Percentiles rank a stretch among this genome's conserved stretches.
phyloP scores from a whole-genome alignment of 2,113 vertebrate species.

The Dinomys branickii region DNA sequence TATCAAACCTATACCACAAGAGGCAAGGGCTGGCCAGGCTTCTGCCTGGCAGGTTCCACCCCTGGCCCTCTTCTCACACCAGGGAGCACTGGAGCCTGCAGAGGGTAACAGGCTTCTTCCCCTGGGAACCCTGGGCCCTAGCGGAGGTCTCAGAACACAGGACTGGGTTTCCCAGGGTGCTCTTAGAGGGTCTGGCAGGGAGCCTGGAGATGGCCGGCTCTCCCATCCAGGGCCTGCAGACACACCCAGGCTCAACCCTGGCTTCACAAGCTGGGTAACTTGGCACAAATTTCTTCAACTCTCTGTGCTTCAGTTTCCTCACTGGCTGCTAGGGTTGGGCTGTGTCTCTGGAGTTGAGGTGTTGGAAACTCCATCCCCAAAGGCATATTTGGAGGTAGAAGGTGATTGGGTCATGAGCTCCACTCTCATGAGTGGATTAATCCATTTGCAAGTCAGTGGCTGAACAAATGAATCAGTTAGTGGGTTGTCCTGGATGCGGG shows the following conservation, averaged over 20 bases:
- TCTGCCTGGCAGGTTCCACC: not conserved
- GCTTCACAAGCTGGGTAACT: not conserved
- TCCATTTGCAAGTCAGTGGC: not conserved
- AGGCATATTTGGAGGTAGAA: not conserved
- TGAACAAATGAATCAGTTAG: not conserved
- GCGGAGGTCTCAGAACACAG: not conserved
- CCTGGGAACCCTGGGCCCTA: not conserved
- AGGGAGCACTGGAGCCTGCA: not conserved
- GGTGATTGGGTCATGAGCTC: not conserved
- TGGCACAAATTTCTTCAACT: not conserved
- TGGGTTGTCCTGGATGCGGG: too few relatives aligned
- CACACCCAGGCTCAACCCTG: not conserved
- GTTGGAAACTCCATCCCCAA: not conserved
- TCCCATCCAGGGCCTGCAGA: rapidly evolving
- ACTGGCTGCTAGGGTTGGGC: not conserved
- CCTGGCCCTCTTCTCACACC: not conserved
- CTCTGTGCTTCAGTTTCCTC: not conserved
- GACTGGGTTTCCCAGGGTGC: not conserved
- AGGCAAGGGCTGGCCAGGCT: not conserved
- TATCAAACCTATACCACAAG: not conserved
- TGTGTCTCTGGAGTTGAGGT: not conserved
- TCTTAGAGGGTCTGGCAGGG: not conserved
- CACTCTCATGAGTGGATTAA: not conserved
- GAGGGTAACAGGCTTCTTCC: not conserved
- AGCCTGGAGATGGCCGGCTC: not conserved